Evolutionary conservation across 2,797 vertebrate species (phyloP), one percentile per base, ranked within the genome.

Genomic region (Bryconaethiops microstoma): DNA sequence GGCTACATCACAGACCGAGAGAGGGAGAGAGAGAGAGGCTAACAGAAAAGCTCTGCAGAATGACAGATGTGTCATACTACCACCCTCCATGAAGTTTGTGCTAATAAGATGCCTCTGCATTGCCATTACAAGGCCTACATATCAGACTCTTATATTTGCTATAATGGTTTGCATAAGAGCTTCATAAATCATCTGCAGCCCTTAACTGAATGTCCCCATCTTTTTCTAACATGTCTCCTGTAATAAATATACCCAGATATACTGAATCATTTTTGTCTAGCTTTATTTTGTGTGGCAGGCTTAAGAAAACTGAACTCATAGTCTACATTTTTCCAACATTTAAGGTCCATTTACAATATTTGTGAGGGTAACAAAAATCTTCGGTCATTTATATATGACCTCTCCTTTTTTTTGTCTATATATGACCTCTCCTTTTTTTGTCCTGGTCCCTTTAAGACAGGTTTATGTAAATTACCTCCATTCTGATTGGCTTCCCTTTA

Each of bases 31-130:
- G 60, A 50, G n/a, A 63, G 16, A 67, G 63, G 7, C n/a, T 68
- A 54, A 1, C 5, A 50, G 8, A 21, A 40, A 42, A 42, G 17
- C n/a, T 23, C 21, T 35, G 16, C 55, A 63, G 52, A 78, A 69
- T 63, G 62, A 78, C 73, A 63, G 62, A 82, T 25, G 52, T 65
- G 74, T 67, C 69, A 54, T 69, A 75, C 69, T 78, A 69, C 77
- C 77, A 74, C 64, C 76, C 76, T 76, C 79, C 71, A 75, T 64
- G 50, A 40, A 54, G 76, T 84, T 25, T 74, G 70, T 78, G 71
- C 77, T 84, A 82, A 82, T 81, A 48, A 76, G 83, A 76, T 79
- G 62, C 29, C 65, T 84, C 68, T 68, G 39, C 73, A 71, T 71
- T 81, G 71, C 71, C 76, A 78, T 84, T 65, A 65, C 74, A 71